Evolutionary conservation across 2,888 invertebrate species (phyloP).

Genomic region (Seladonia tumulorum): DNA sequence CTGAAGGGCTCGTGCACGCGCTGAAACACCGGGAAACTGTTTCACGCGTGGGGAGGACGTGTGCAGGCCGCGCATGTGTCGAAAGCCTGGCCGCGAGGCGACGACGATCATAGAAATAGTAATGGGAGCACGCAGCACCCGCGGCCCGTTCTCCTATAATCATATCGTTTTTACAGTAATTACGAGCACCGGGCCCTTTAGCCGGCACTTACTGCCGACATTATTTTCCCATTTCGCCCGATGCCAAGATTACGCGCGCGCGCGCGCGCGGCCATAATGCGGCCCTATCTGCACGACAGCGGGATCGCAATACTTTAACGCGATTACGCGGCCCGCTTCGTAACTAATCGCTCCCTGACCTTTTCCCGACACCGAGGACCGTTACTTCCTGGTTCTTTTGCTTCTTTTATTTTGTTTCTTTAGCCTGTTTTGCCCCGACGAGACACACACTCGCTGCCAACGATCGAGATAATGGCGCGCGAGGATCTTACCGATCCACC

Average conservation of each 20-base stretch:
- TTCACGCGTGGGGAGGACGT: conserved; percentile 20
- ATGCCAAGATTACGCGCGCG: conserved; percentile 64
- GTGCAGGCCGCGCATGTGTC: conserved; percentile 26
- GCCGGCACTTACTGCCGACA: conserved; percentile 68
- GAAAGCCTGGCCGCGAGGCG: background rate
- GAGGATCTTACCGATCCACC: background rate
- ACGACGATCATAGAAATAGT: conserved; percentile 20
- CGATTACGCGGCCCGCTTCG: conserved; percentile 45
- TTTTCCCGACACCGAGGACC: background rate
- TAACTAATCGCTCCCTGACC: conserved; percentile 22
- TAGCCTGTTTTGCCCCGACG: background rate
- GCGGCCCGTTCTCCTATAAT: conserved; percentile 67
- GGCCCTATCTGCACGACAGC: conserved; percentile 34
- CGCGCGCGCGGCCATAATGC: conserved; percentile 25
- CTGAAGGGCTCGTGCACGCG: conserved; percentile 9
- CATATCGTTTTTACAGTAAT: conserved; percentile 78
- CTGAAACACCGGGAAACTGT: background rate
- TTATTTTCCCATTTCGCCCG: conserved; percentile 76
- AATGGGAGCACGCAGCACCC: conserved; percentile 25
- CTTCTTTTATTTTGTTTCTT: background rate
- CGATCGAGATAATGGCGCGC: conserved; percentile 3
- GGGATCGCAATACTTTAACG: conserved; percentile 43
- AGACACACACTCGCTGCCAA: background rate
- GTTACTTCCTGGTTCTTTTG: background rate
- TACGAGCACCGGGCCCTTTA: conserved; percentile 66